Percentiles rank a stretch among this genome's conserved stretches.
phyloP scores from a whole-genome alignment of 2,797 vertebrate genomes.

The Psittacula derbiana region DNA sequence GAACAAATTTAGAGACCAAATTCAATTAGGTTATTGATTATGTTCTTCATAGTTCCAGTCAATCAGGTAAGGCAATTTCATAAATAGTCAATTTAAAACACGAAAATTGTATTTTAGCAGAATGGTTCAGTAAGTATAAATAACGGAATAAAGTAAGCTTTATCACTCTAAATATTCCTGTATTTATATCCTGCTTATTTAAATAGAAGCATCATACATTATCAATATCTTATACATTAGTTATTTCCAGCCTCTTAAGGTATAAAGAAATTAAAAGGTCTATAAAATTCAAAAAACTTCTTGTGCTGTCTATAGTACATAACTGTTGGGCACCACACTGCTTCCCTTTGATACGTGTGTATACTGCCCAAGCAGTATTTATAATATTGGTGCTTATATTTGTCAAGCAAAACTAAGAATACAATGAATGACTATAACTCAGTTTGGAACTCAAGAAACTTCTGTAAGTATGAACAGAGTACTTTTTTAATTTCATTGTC shows the following conservation, averaged over 20 bases:
- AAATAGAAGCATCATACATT: background rate
- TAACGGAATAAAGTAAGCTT: background rate
- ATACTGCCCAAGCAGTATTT: background rate
- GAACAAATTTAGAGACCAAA: background rate
- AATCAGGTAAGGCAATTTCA: background rate
- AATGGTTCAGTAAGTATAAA: background rate
- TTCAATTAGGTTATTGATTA: background rate
- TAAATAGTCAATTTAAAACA: background rate
- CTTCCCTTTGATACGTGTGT: background rate
- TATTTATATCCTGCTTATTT: background rate
- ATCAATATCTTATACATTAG: background rate
- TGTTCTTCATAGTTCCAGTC: background rate
- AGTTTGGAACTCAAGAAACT: background rate
- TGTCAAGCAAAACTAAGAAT: background rate
- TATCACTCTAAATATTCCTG: background rate
- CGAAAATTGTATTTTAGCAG: background rate
- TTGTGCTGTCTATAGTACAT: background rate
- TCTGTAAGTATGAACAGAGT: background rate
- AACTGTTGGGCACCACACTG: background rate
- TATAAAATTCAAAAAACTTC: background rate
- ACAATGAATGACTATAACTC: background rate
- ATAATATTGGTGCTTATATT: background rate
- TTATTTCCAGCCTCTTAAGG: background rate
- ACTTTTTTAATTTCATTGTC: background rate
- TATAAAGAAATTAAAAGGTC: background rate